These are phyloP conservation scores for Percina caprodes DNA, from an alignment of 2,113 vertebrate species.

Conservation along the genomic window DNA sequence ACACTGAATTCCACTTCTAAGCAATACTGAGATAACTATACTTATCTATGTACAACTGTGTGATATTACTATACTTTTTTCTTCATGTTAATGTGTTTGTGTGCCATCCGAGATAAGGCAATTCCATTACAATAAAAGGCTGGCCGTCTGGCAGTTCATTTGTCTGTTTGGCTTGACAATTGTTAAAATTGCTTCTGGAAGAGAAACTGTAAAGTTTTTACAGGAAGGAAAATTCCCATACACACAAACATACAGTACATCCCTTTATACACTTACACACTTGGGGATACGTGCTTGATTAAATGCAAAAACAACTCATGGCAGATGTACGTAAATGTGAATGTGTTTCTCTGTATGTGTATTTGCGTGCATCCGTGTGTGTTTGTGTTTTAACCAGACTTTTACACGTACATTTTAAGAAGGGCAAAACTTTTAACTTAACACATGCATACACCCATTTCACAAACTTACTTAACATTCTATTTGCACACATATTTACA, in stretches of 20 bases:
- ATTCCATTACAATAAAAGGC: slow-evolving; percentile 27
- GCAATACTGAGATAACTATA: slow-evolving; percentile 5
- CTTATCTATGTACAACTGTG: slow-evolving; percentile 5
- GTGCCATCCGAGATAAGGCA: slow-evolving; percentile 20
- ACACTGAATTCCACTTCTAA: slow-evolving; percentile 28
- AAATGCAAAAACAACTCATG: slow-evolving; percentile 25
- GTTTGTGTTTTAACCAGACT: not conserved
- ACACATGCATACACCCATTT: slow-evolving; percentile 1
- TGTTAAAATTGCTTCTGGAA: slow-evolving; percentile 85
- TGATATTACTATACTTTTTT: slow-evolving; percentile 27
- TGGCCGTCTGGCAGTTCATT: slow-evolving; percentile 36
- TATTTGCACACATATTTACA: slow-evolving; percentile 29
- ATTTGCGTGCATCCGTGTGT: not conserved
- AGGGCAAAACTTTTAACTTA: not conserved
- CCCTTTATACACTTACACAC: slow-evolving; percentile 29
- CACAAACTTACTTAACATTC: slow-evolving; percentile 23
- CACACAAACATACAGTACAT: slow-evolving; percentile 41
- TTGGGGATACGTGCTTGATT: slow-evolving; percentile 22
- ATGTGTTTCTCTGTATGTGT: not conserved
- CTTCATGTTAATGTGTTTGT: not conserved
- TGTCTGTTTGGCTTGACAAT: slow-evolving; percentile 84
- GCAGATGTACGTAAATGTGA: slow-evolving; percentile 39
- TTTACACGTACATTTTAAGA: slow-evolving; percentile 17
- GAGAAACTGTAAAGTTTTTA: slow-evolving; percentile 85
- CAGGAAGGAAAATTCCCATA: slow-evolving; percentile 85